phyloP scores from a whole-genome alignment of 2,797 vertebrate genomes.

The Enteromius unitaeniatus region DNA sequence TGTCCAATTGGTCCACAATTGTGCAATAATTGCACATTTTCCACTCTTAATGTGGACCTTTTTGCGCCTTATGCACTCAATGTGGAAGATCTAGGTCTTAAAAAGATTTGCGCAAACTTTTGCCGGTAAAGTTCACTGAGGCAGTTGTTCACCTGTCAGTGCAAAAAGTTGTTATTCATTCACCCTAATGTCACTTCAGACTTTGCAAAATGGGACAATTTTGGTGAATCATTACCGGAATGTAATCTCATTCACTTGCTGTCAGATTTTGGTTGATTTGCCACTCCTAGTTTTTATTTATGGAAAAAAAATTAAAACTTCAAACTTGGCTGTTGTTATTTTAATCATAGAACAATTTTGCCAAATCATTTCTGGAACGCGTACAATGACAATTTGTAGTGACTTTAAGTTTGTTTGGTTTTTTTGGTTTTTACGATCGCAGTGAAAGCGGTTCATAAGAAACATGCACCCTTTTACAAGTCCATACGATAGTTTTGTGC shows the following conservation, averaged over 20 bases:
- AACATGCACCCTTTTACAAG: background rate
- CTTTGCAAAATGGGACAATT: too few species aligned
- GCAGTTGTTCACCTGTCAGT: background rate
- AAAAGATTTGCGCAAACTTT: background rate
- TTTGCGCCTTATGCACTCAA: background rate
- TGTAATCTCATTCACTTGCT: background rate
- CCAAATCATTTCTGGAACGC: background rate
- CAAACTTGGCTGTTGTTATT: background rate
- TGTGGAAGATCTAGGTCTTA: background rate
- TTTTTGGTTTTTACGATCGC: background rate
- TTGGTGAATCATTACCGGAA: background rate
- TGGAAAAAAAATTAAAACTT: background rate
- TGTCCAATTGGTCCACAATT: constrained; percentile 14
- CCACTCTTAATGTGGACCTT: background rate
- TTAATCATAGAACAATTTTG: background rate
- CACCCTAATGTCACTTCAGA: background rate
- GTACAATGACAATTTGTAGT: background rate
- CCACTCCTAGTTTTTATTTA: background rate
- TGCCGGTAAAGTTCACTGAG: background rate
- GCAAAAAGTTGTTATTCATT: background rate
- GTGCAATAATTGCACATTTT: background rate
- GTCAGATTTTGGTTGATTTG: background rate
- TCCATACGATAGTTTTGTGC: background rate
- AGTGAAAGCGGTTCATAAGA: background rate
- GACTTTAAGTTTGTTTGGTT: background rate